These are phyloP conservation scores for Machaerirhynchus nigripectus DNA, from an alignment of 2,113 vertebrate species.

Conservation along the genomic window DNA sequence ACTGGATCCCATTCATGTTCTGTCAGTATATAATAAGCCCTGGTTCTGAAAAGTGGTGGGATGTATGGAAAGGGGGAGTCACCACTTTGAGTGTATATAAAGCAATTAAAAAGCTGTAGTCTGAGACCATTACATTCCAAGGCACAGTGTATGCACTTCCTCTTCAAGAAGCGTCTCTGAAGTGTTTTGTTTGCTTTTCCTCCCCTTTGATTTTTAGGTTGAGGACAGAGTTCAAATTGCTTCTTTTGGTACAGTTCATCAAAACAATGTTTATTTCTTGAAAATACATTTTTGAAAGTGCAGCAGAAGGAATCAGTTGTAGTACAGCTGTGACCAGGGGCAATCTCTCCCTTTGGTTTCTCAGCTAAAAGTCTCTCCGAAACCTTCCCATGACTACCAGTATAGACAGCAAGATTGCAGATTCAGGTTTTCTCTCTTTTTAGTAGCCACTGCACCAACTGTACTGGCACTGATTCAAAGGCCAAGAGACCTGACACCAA, in stretches of 20 bases:
- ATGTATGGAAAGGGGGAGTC: neutral
- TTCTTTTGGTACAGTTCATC: neutral
- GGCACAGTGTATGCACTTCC: neutral
- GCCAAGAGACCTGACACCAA: neutral
- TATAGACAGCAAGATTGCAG: neutral
- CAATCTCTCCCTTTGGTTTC: neutral
- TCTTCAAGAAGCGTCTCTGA: neutral
- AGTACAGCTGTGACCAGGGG: neutral
- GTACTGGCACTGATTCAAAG: neutral
- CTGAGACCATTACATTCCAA: neutral
- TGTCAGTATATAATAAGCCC: neutral
- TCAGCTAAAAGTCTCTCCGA: neutral
- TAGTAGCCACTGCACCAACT: neutral
- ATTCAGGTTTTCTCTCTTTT: neutral
- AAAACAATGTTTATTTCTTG: neutral
- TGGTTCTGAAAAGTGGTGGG: neutral
- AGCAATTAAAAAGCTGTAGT: neutral
- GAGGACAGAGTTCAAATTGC: neutral
- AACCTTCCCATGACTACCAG: neutral
- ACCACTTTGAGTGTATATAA: neutral
- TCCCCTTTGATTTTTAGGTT: neutral
- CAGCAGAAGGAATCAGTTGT: neutral
- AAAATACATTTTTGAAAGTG: neutral
- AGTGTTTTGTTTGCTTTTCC: neutral
- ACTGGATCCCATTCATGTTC: neutral